Evolutionary conservation across 2,113 vertebrate genomes (phyloP).

Genomic region (Esox niger): DNA sequence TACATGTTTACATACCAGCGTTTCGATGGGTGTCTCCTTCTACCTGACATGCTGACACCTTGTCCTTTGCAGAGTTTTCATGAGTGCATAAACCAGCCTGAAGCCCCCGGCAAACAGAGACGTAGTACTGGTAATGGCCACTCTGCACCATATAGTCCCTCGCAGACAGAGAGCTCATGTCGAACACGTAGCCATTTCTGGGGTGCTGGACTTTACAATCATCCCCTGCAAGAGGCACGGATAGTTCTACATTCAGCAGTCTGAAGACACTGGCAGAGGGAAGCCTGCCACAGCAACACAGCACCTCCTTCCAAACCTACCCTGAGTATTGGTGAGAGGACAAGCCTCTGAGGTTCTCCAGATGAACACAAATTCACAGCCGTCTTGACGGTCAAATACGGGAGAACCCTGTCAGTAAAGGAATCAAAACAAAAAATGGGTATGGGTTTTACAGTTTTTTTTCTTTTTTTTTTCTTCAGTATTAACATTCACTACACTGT

Average conservation of each 20-base stretch:
- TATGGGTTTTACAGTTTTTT: too few species aligned
- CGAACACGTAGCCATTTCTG: conserved; percentile 77
- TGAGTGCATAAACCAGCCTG: conserved; percentile 60
- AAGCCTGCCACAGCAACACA: background rate
- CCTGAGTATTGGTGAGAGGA: conserved; percentile 79
- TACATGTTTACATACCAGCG: conserved; percentile 74
- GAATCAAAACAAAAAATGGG: too few species aligned
- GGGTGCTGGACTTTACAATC: conserved; percentile 86
- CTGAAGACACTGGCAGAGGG: background rate
- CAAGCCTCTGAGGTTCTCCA: conserved; percentile 94
- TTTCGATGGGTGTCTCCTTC: conserved; percentile 62
- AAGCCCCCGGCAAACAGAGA: conserved; percentile 83
- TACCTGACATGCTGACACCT: conserved; percentile 84
- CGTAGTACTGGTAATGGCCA: conserved; percentile 80
- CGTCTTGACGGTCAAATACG: conserved; percentile 76
- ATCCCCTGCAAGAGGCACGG: conserved; percentile 65
- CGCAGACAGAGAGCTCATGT: conserved; percentile 78
- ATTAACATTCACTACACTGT: too few species aligned
- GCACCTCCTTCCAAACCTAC: conserved; percentile 61
- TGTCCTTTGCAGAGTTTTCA: background rate
- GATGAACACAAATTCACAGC: conserved; percentile 90
- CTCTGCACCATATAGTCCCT: conserved; percentile 68
- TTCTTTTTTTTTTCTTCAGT: too few species aligned
- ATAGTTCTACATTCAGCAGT: too few species aligned
- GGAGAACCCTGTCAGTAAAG: conserved; percentile 83